These are phyloP conservation scores for Hydrolagus affinis DNA, from an alignment of 2,113 vertebrate genomes.

Conservation along the genomic window DNA sequence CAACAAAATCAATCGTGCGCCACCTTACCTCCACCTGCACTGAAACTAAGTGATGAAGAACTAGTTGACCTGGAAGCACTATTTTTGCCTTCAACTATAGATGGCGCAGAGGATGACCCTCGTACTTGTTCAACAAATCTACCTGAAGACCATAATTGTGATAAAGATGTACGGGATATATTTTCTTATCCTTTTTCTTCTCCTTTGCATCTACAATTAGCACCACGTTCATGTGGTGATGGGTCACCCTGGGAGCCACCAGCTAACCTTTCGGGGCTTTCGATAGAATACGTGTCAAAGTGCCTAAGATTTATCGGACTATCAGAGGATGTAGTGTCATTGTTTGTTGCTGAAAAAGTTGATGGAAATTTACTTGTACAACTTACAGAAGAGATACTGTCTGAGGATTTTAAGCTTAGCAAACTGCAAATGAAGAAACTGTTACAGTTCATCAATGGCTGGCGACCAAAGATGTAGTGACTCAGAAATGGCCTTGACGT, in stretches of 20 bases:
- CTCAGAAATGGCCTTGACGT: slow-evolving; percentile 42
- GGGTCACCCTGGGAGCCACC: slow-evolving; percentile 83
- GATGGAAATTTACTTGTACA: slow-evolving; percentile 92
- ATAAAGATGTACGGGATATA: slow-evolving; percentile 58
- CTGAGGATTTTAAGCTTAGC: slow-evolving; percentile 92
- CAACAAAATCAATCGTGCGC: slow-evolving; percentile 87
- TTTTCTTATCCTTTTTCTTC: slow-evolving; percentile 51
- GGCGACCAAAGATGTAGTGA: slow-evolving; percentile 87
- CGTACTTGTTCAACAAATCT: slow-evolving; percentile 48
- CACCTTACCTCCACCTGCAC: slow-evolving; percentile 77
- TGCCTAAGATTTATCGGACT: slow-evolving; percentile 86
- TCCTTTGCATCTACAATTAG: slow-evolving; percentile 51
- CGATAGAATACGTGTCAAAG: slow-evolving; percentile 84
- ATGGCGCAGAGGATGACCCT: slow-evolving; percentile 58
- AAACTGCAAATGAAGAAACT: slow-evolving; percentile 97
- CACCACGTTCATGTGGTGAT: slow-evolving; percentile 62
- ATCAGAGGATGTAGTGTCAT: slow-evolving; percentile 74
- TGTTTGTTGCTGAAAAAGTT: slow-evolving; percentile 88
- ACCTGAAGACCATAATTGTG: slow-evolving; percentile 55
- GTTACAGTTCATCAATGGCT: slow-evolving; percentile 91
- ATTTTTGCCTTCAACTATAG: slow-evolving; percentile 51
- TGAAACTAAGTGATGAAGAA: slow-evolving; percentile 61
- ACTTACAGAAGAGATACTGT: slow-evolving; percentile 89
- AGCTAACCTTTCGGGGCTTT: slow-evolving; percentile 74
- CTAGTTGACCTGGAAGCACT: slow-evolving; percentile 44